Conservation (phyloP, 2,888 invertebrate species). For the Lithosia quadra region DNA sequence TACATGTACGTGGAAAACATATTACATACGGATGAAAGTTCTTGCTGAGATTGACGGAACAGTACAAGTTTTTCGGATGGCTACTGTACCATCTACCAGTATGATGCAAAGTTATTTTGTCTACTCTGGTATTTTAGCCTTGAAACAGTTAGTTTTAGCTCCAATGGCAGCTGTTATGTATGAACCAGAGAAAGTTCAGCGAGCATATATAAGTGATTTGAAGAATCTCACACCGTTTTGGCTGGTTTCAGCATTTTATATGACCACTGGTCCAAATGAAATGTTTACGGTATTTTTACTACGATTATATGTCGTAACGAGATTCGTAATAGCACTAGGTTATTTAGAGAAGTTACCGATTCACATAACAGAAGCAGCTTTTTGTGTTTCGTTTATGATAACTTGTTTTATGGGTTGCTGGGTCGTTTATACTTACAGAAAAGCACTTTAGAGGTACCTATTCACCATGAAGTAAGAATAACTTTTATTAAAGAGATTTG, state of each 20-base stretch:
- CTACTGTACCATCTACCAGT: slow-evolving; percentile 10
- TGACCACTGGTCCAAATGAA: slow-evolving; percentile 62
- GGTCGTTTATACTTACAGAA: slow-evolving; percentile 61
- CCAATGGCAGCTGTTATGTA: slow-evolving; percentile 53
- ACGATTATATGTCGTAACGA: slow-evolving; percentile 55
- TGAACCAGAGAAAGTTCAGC: slow-evolving; percentile 57
- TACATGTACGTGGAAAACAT: not conserved
- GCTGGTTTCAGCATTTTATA: slow-evolving; percentile 67
- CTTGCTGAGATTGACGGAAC: not conserved
- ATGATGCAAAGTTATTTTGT: slow-evolving; percentile 52
- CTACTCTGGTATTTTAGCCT: slow-evolving; percentile 51
- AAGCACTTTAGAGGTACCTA: slow-evolving; percentile 35
- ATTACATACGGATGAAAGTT: not conserved
- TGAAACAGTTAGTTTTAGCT: slow-evolving; percentile 53
- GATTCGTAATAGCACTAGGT: slow-evolving; percentile 57
- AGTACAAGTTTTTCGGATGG: slow-evolving; percentile 9
- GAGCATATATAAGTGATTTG: slow-evolving; percentile 65
- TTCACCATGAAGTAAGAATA: not conserved
- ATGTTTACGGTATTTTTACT: slow-evolving; percentile 53
- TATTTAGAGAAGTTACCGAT: slow-evolving; percentile 57
- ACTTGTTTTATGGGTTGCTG: slow-evolving; percentile 61
- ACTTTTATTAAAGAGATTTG: not conserved
- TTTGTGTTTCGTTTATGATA: slow-evolving; percentile 62
- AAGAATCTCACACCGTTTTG: slow-evolving; percentile 72
- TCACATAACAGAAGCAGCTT: slow-evolving; percentile 52